phyloP scores from a whole-genome alignment of 2,888 invertebrate genomes.

The Itoplectis maculator region DNA sequence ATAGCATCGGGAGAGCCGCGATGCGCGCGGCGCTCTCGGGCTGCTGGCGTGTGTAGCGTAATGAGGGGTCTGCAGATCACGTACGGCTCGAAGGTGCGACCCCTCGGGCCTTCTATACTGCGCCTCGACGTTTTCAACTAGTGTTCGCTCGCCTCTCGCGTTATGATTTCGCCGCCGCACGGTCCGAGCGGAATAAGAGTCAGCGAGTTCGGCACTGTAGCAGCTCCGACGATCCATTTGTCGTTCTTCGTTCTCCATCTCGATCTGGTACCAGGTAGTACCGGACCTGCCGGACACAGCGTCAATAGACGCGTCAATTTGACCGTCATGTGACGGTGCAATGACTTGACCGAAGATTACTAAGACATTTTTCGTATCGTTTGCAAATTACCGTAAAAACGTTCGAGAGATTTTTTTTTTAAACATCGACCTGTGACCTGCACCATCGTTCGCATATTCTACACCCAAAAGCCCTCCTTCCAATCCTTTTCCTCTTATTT shows the following conservation, averaged over 20 bases:
- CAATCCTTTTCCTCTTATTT: no score
- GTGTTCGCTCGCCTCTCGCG: conserved; percentile 21
- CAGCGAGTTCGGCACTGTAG: conserved; percentile 8
- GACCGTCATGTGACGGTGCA: no score
- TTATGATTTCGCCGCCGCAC: conserved; percentile 46
- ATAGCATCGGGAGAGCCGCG: conserved; percentile 49
- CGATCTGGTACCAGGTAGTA: background rate
- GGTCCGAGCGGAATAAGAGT: conserved; percentile 32
- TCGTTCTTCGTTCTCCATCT: background rate
- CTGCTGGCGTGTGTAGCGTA: conserved; percentile 64
- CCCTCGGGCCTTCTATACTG: conserved; percentile 67
- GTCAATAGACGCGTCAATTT: no score
- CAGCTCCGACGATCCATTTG: no score
- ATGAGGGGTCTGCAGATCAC: conserved; percentile 72
- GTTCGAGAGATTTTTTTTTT: no score
- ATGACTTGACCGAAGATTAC: no score
- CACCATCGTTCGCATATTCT: no score
- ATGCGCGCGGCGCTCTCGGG: conserved; percentile 45
- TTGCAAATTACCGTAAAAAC: no score
- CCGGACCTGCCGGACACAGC: no score
- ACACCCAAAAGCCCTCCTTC: no score
- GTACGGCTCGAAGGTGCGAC: conserved; percentile 72
- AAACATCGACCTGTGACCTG: no score
- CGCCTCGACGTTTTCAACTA: conserved; percentile 59
- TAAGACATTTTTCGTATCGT: no score